Base-by-base conservation (phyloP, 2,888 invertebrate genomes). In the Drosophila anomalata region DNA sequence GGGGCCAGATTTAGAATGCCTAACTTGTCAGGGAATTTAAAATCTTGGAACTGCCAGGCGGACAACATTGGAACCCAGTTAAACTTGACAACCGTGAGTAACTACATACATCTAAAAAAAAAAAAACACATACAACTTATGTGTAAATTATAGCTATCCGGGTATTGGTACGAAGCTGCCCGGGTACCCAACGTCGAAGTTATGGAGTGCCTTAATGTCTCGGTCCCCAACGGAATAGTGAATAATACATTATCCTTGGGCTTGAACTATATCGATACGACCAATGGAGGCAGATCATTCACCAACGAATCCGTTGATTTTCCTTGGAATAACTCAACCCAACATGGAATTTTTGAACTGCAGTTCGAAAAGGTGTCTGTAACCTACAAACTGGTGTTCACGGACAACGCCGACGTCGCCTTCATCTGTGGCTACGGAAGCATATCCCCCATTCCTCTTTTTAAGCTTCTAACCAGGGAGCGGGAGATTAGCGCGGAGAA, bases 401-500 rank as follows among this genome's bases (percentile, higher is more conserved):
- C 56, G n/a, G 59, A 74, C 46, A 72, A 76, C 29, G 17, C 26
- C 0, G 5, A n/a, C 3, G 5, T 74, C 24, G 59, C 78, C 1
- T 0, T 78, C 0, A 36, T 87, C 2, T 87, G 87, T 46, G 87
- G 87, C 20, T 78, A 76, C 39, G 55, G 78, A 5, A 66, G 57
- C 12, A 5, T 74, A 11, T 76, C 73, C 3, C 61, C 75, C 2
- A 22, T 85, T 8, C 76, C 77, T 2, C 52, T 87, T 6, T 52
- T 85, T 2, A 85, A 85, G 47, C 14, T 82, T 2, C 58, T 87
- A 14, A 66, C 79, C 0, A 66, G 79, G 3, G n/a, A 62, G 2
- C 73, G 73, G 2, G 36, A 58, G 42, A 29, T 76, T 7, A 9
- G 9, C 73, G 61, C 57, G 36, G 2, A 12, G 42, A 20, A 42